Conservation (phyloP, 2,113 vertebrate genomes). For the Apus apus region DNA sequence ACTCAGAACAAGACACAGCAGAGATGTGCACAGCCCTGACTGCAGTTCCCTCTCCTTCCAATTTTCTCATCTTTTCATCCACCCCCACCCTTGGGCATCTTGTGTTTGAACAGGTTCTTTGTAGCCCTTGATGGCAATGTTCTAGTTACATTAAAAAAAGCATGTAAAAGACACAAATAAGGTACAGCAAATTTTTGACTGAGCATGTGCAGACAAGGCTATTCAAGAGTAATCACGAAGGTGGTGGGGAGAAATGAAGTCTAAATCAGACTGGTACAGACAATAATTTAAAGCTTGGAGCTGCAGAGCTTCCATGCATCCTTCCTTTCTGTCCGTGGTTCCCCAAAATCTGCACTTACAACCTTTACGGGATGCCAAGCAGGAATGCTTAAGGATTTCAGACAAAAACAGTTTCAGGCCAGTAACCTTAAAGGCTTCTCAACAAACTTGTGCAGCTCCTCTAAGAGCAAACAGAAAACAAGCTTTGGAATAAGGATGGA, state of each 20-base stretch:
- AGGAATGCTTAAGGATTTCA: not conserved
- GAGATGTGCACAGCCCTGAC: not conserved
- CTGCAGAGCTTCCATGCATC: not conserved
- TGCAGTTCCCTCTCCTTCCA: not conserved
- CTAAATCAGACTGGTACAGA: not conserved
- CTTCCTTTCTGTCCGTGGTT: not conserved
- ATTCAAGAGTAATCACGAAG: not conserved
- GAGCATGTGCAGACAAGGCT: not conserved
- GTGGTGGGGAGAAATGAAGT: not conserved
- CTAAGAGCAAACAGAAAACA: not conserved
- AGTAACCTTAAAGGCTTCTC: not conserved
- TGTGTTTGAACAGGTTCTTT: not conserved
- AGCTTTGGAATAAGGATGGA: not conserved
- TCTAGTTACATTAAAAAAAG: not conserved
- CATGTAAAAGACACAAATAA: not conserved
- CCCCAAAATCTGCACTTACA: not conserved
- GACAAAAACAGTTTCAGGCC: not conserved
- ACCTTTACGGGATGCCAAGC: not conserved
- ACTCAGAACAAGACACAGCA: not conserved
- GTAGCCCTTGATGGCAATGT: not conserved
- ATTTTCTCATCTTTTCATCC: not conserved
- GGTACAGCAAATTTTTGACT: not conserved
- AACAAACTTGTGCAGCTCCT: not conserved
- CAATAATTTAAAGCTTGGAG: not conserved
- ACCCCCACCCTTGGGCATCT: not conserved